Evolutionary conservation across 2,113 vertebrate species (phyloP).

Genomic region (Rissa tridactyla): DNA sequence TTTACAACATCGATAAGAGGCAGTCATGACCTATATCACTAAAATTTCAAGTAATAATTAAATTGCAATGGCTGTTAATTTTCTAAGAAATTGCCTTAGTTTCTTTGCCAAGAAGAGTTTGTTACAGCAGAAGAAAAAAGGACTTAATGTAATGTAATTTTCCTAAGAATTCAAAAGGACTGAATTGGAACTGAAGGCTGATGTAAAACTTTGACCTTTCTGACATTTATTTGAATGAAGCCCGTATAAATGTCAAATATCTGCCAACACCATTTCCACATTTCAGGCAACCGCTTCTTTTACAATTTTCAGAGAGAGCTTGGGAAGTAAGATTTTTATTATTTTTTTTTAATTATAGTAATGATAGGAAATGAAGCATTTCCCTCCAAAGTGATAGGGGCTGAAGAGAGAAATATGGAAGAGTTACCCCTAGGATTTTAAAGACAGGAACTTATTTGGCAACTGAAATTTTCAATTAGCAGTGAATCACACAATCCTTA

Average conservation of each 20-base stretch:
- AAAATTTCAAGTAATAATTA: constrained; percentile 20
- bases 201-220: neutral
- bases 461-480: neutral
- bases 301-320: neutral
- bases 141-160: constrained; percentile 28
- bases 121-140: neutral
- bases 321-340: neutral
- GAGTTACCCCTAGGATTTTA: neutral
- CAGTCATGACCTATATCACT: neutral
- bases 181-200: neutral
- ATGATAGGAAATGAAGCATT: neutral
- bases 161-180: constrained; percentile 1
- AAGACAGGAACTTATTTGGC: neutral
- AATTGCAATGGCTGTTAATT: neutral
- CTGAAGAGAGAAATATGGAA: neutral
- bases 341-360: neutral
- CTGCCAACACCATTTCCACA: neutral
- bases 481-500: neutral
- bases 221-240: constrained; percentile 15
- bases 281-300: constrained; percentile 14
- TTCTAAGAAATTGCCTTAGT: neutral
- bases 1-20: neutral
- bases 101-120: neutral
- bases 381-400: neutral
- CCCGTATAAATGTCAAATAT: neutral